Conservation (phyloP, 2,797 vertebrate genomes). For the Garrulus glandarius region DNA sequence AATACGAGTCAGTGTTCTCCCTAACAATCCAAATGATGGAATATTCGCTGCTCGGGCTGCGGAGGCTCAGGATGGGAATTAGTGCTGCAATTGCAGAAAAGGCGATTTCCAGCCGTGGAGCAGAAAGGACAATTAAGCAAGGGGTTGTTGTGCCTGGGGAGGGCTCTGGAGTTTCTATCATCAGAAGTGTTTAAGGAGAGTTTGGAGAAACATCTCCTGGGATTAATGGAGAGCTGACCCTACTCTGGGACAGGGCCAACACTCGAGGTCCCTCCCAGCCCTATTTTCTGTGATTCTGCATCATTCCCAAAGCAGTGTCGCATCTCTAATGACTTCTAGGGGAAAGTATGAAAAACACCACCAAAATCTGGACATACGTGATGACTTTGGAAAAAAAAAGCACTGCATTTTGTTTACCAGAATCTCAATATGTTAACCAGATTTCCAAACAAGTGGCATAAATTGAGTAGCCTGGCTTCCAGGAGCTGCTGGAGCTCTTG, state of each 20-base stretch:
- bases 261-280: neutral
- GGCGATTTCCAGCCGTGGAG: neutral
- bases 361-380: neutral
- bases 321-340: neutral
- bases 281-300: neutral
- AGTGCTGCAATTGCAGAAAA: neutral
- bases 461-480: neutral
- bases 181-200: neutral
- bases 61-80: slow-evolving; percentile 17
- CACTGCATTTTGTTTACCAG: neutral
- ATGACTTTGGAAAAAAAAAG: neutral
- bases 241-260: neutral
- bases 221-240: neutral
- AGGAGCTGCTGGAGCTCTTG: neutral
- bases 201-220: neutral
- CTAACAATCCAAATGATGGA: slow-evolving; percentile 27
- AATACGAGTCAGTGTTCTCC: slow-evolving; percentile 32
- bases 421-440: neutral
- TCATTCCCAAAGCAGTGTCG: neutral
- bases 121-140: neutral
- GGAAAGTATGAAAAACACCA: neutral
- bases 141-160: neutral
- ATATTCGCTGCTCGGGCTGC: neutral
- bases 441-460: neutral
- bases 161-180: neutral